Evolutionary conservation across 2,888 invertebrate genomes (phyloP).

Genomic region (Pristionchus exspectatus): DNA sequence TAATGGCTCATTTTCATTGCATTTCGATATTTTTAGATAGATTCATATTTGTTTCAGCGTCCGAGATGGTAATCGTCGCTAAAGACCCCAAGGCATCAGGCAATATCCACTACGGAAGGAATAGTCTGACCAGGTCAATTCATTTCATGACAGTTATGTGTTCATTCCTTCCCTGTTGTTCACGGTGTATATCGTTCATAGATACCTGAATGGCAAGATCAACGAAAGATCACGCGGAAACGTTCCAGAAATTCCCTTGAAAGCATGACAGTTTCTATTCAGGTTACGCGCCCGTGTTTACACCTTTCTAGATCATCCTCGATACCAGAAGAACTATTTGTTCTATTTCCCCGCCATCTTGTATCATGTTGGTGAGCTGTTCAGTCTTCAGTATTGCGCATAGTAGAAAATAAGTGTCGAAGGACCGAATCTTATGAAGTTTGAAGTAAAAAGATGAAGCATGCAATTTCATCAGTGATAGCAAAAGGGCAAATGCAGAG

Average conservation of each 20-base stretch:
- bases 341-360: slow-evolving; percentile 1
- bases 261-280: not conserved
- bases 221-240: too few relatives aligned
- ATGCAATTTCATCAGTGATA: too few relatives aligned
- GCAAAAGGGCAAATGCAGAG: too few relatives aligned
- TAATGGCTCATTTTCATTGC: too few relatives aligned
- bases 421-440: too few relatives aligned
- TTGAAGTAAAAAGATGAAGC: too few relatives aligned
- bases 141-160: too few relatives aligned
- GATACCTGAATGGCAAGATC: too few relatives aligned
- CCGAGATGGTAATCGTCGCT: not conserved
- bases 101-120: slow-evolving; percentile 30
- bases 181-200: too few relatives aligned
- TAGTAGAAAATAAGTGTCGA: too few relatives aligned
- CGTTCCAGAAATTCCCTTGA: too few relatives aligned
- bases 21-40: not conserved
- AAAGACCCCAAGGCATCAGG: not conserved
- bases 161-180: too few relatives aligned
- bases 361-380: slow-evolving; percentile 35
- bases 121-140: not conserved
- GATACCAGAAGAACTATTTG: slow-evolving; percentile 8
- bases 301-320: slow-evolving; percentile 47
- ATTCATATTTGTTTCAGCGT: not conserved
- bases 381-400: not conserved
- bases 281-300: not conserved